These are phyloP conservation scores for Platorchestia sp. DNA, from an alignment of 1,140 invertebrate species.

Conservation along the genomic window DNA sequence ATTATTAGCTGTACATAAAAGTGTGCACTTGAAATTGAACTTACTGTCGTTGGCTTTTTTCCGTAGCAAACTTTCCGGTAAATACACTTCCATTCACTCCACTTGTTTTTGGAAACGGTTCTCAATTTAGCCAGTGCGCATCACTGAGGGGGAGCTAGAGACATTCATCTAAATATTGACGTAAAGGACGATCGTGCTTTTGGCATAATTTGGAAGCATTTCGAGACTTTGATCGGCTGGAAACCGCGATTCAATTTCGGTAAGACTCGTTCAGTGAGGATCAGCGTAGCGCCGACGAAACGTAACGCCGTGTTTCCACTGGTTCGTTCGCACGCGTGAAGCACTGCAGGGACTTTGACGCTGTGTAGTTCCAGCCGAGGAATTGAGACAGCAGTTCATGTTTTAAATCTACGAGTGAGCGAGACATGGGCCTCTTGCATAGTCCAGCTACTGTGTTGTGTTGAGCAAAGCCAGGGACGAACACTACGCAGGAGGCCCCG, in stretches of 20 bases:
- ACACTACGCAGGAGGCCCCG: constrained; percentile 45
- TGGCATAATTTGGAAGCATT: background rate
- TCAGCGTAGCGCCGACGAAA: background rate
- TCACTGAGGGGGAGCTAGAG: background rate
- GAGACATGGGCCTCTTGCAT: constrained; percentile 45
- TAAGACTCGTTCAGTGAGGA: background rate
- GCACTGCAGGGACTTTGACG: background rate
- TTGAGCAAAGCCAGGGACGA: constrained; percentile 52
- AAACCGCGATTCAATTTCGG: background rate
- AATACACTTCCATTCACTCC: background rate
- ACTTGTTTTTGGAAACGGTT: background rate
- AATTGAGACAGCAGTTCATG: constrained; percentile 27
- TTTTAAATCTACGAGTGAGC: background rate
- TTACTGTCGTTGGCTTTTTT: background rate
- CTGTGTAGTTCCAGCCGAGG: background rate
- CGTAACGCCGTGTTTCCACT: background rate
- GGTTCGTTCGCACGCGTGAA: background rate
- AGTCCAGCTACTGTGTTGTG: constrained; percentile 39
- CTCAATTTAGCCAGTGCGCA: background rate
- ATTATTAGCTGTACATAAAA: background rate
- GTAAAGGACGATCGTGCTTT: background rate
- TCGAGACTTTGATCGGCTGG: background rate
- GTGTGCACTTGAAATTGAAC: background rate
- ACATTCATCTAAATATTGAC: background rate
- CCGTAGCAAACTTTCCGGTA: background rate